Base-by-base conservation (phyloP, 2,888 invertebrate species). In the Idaea aversata region DNA sequence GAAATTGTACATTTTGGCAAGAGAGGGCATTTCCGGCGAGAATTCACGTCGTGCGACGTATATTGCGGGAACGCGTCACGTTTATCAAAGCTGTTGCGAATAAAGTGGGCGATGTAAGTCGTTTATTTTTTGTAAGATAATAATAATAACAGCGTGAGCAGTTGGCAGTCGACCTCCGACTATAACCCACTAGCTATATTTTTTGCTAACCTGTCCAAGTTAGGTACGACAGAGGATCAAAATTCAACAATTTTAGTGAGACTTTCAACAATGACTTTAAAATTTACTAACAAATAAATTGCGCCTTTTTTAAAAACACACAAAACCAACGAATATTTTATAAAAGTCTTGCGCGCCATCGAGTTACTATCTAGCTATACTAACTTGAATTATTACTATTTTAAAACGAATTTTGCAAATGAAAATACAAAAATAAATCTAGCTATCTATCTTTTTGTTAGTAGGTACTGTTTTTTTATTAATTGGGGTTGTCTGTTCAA, bases 61-160 rank as follows among this genome's bases (percentile, higher is more conserved):
- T 47, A 61, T 65, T 63, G 65, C 63, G 66, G 34, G 57, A 34
- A 58, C 61, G 36, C 58, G 62, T 16, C 63, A 57, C 65, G 63
- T 69, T 60, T 59, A 61, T 65, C 63, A 61, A 69, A 68, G 68
- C 67, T 66, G 69, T 36, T 69, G 59, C 66, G 66, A 59, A 65
- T 67, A 64, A 68, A 70, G 69, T 67, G 69, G 69, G 66, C 60
- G 68, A 66, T 65, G 69, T 69, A 66, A 70, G 70, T 64, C 68
- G 58, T 69, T 68, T 25, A 25, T 25, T 25, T 70, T 72, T 72
- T 70, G 65, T 69, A 70, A 84, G 80, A 83, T 82, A 79, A 87
- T 86, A 84, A 87, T 88, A 88, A 87, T 86, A 86, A 83, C 80
- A 84, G 81, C 76, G 84, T 83, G 81, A 84, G 79, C 89, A 88